A percentile compares a stretch with the other conserved stretches of the same genome.
These are phyloP conservation scores for Chunga burmeisteri DNA, from an alignment of 2,113 vertebrate species.

Conservation along the genomic window DNA sequence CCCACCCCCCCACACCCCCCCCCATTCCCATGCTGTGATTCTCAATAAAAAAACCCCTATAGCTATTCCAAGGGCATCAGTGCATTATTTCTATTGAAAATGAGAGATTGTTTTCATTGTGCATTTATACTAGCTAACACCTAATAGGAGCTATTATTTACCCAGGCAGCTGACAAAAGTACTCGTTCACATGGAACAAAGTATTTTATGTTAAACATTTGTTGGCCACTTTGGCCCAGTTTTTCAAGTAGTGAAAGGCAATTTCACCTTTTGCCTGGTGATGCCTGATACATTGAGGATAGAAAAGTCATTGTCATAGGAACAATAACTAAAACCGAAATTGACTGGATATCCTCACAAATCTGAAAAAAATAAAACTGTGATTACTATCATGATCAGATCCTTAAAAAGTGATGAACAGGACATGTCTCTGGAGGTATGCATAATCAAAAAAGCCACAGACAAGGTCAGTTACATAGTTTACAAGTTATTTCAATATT, in stretches of 20 bases:
- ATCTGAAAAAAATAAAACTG: background rate
- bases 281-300: background rate
- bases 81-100: slow-evolving; percentile 36
- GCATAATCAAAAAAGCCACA: background rate
- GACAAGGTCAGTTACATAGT: background rate
- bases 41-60: slow-evolving; percentile 35
- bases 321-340: background rate
- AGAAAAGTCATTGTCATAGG: background rate
- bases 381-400: background rate
- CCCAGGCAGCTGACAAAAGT: background rate
- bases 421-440: fast-evolving
- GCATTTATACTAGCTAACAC: background rate
- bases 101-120: slow-evolving; percentile 13
- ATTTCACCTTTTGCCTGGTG: background rate
- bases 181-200: background rate
- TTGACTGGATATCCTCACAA: background rate
- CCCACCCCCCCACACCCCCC: background rate
- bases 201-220: slow-evolving; percentile 29
- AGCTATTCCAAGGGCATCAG: slow-evolving; percentile 11
- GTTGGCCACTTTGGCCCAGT: slow-evolving; percentile 15
- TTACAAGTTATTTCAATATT: background rate
- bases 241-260: slow-evolving; percentile 46
- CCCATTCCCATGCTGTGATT: background rate
- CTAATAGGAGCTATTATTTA: background rate
- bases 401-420: background rate